Percentiles rank a stretch among this genome's conserved stretches.
These are phyloP conservation scores for Scelioninae gen. 1 DNA, from an alignment of 2,888 invertebrate species.

Conservation along the genomic window DNA sequence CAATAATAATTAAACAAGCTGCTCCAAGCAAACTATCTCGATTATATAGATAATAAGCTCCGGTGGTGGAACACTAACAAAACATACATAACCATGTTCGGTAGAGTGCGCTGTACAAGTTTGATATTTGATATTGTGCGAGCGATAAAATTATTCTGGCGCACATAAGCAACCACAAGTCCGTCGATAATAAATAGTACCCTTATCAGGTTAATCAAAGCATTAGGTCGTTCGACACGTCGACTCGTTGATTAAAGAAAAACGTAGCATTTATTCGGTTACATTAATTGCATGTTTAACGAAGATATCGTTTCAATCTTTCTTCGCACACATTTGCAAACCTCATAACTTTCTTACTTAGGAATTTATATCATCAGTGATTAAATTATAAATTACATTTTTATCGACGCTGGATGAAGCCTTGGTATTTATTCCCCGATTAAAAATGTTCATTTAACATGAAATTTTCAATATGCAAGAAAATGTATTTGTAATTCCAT, in stretches of 20 bases:
- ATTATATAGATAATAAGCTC: slow-evolving; percentile 37
- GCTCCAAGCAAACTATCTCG: slow-evolving; percentile 24
- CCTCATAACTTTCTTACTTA: slow-evolving; percentile 49
- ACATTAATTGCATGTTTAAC: slow-evolving; percentile 69
- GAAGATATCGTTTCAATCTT: slow-evolving; percentile 64
- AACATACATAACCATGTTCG: slow-evolving; percentile 50
- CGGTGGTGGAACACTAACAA: slow-evolving; percentile 35
- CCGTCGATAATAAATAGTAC: slow-evolving; percentile 64
- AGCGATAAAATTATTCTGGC: slow-evolving; percentile 59
- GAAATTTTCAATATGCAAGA: slow-evolving; percentile 22
- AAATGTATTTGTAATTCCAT: background rate
- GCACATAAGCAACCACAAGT: slow-evolving; percentile 41
- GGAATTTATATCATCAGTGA: slow-evolving; percentile 50
- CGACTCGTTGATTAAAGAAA: slow-evolving; percentile 66
- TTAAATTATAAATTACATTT: slow-evolving; percentile 56
- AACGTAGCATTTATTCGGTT: slow-evolving; percentile 63
- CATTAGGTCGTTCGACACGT: slow-evolving; percentile 66
- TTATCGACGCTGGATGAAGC: slow-evolving; percentile 31
- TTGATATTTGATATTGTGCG: slow-evolving; percentile 68
- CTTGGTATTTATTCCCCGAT: slow-evolving; percentile 29
- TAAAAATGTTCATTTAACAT: slow-evolving; percentile 21
- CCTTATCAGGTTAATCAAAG: slow-evolving; percentile 64
- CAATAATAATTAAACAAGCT: background rate
- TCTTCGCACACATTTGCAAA: slow-evolving; percentile 54
- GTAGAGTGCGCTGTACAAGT: slow-evolving; percentile 53